A percentile compares a stretch with the other conserved stretches of the same genome.
Evolutionary conservation across 2,113 vertebrate species (phyloP).

Genomic region (Menidia beryllina): DNA sequence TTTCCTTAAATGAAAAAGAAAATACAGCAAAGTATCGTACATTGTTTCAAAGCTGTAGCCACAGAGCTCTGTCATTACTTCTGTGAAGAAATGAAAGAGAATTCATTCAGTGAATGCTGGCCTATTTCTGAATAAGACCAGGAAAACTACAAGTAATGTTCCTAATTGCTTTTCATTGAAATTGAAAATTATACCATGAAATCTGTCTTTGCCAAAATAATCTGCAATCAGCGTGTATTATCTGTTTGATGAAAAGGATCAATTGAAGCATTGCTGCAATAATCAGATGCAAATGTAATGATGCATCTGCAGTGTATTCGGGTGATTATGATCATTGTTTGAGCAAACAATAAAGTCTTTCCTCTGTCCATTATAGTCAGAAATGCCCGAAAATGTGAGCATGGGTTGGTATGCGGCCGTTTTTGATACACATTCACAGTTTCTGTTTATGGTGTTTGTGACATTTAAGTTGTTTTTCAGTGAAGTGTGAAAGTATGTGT

Average conservation of each 20-base stretch:
- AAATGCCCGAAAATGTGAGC: slow-evolving; percentile 30
- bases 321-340: slow-evolving; percentile 53
- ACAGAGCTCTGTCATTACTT: slow-evolving; percentile 14
- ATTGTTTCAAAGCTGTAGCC: neutral
- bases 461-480: slow-evolving; percentile 7
- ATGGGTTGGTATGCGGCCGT: neutral
- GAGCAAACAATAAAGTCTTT: slow-evolving; percentile 56
- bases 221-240: slow-evolving; percentile 74
- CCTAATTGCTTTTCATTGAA: slow-evolving; percentile 60
- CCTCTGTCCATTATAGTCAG: slow-evolving; percentile 29
- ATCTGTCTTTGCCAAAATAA: slow-evolving; percentile 60
- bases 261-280: slow-evolving; percentile 62
- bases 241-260: slow-evolving; percentile 69
- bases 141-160: slow-evolving; percentile 45
- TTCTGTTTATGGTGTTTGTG: slow-evolving; percentile 11
- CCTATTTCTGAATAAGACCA: slow-evolving; percentile 52
- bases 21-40: neutral
- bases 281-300: slow-evolving; percentile 68
- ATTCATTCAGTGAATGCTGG: slow-evolving; percentile 36
- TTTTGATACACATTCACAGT: slow-evolving; percentile 19
- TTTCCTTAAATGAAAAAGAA: neutral
- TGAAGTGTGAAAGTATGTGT: neutral
- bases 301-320: slow-evolving; percentile 68
- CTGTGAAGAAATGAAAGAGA: slow-evolving; percentile 19
- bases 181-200: slow-evolving; percentile 57